Evolutionary conservation across 2,888 invertebrate genomes (phyloP).

Genomic region (Scaptomyza cyrtandrae): DNA sequence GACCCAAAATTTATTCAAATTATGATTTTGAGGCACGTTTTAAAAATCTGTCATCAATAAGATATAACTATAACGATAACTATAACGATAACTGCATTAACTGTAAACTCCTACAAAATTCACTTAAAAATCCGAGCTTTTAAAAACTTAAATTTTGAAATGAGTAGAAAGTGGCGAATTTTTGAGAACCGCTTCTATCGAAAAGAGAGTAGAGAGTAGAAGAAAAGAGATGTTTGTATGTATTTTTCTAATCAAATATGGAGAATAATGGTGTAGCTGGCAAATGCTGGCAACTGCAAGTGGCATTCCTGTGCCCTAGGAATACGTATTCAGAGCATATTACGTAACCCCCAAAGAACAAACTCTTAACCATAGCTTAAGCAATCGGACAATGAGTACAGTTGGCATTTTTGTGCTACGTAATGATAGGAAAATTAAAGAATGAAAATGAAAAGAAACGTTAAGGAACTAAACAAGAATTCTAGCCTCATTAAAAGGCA

Average conservation of each 20-base stretch:
- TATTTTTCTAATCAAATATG: slow-evolving; percentile 62
- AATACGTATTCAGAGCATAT: slow-evolving; percentile 13
- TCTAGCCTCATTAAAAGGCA: slow-evolving; percentile 25
- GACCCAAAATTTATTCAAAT: slow-evolving; percentile 21
- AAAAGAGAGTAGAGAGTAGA: slow-evolving; percentile 4
- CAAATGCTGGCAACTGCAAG: slow-evolving; percentile 20
- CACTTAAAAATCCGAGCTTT: slow-evolving; percentile 38
- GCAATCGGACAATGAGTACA: slow-evolving; percentile 42
- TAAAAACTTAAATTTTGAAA: slow-evolving; percentile 39
- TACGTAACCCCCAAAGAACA: slow-evolving; percentile 23
- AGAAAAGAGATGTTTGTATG: slow-evolving; percentile 53
- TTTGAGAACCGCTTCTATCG: slow-evolving; percentile 15
- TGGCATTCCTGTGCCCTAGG: slow-evolving; percentile 69
- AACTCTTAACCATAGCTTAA: slow-evolving; percentile 46
- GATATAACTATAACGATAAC: slow-evolving; percentile 1
- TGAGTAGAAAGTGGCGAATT: neutral
- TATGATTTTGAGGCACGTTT: slow-evolving; percentile 8
- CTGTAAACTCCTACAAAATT: neutral
- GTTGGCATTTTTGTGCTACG: slow-evolving; percentile 49
- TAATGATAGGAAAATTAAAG: neutral
- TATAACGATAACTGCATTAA: slow-evolving; percentile 1
- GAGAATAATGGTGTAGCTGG: slow-evolving; percentile 26
- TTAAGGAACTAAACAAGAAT: slow-evolving; percentile 11
- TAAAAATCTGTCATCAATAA: slow-evolving; percentile 11
- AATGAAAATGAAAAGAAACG: neutral